Conservation (phyloP, 1,140 invertebrate genomes). For the Aphis craccivora region DNA sequence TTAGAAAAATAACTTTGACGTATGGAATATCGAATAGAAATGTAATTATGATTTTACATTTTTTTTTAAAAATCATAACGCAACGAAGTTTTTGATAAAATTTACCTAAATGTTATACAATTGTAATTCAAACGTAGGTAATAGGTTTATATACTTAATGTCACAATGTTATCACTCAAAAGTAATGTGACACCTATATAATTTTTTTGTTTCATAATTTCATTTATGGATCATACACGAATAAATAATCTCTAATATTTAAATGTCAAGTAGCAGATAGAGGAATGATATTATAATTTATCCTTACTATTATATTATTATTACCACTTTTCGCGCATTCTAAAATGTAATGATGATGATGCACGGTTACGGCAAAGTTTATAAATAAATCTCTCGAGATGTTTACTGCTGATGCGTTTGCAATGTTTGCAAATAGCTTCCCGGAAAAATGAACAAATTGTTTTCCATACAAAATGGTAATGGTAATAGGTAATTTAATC, state of each 20-base stretch:
- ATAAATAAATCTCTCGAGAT: background rate
- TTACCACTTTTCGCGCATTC: background rate
- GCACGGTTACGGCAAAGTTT: background rate
- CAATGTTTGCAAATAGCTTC: background rate
- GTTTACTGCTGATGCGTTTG: background rate
- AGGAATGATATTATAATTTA: background rate
- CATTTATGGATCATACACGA: background rate
- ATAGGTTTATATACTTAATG: background rate
- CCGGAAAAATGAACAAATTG: background rate
- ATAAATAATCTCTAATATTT: background rate
- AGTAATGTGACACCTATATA: background rate
- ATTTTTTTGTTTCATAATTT: background rate
- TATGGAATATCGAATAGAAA: background rate
- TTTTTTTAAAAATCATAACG: background rate
- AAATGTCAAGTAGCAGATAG: background rate
- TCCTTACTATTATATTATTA: background rate
- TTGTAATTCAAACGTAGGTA: no score
- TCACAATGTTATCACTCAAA: background rate
- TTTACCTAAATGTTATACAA: background rate
- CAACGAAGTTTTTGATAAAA: background rate
- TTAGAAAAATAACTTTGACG: background rate
- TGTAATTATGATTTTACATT: background rate
- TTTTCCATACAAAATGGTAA: background rate
- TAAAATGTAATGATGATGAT: background rate
- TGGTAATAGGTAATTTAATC: background rate